Conservation (phyloP, 2,797 vertebrate species). For the Chloroceryle inda region DNA sequence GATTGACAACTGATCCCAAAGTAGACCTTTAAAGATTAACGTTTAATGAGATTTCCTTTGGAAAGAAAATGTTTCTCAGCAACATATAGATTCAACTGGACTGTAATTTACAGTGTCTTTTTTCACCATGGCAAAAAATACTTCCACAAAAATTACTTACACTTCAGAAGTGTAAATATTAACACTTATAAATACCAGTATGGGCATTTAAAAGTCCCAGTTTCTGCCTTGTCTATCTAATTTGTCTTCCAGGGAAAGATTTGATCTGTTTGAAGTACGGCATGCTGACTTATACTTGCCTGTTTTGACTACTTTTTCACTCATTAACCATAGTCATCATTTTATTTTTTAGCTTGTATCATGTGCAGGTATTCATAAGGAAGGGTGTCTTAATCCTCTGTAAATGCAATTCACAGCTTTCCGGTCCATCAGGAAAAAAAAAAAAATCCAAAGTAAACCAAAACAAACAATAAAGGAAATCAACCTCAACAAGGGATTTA, state of each 20-base stretch:
- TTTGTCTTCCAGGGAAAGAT: background rate
- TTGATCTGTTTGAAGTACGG: background rate
- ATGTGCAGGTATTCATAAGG: background rate
- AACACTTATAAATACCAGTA: background rate
- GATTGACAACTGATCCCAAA: slow-evolving; percentile 20
- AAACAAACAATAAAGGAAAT: background rate
- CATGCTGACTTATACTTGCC: background rate
- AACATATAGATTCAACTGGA: background rate
- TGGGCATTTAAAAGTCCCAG: background rate
- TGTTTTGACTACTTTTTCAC: background rate
- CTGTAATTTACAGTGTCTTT: background rate
- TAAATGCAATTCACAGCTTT: background rate
- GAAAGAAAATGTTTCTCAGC: background rate
- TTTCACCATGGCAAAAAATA: background rate
- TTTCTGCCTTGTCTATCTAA: background rate
- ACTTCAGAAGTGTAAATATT: background rate
- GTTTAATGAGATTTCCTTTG: slow-evolving; percentile 3
- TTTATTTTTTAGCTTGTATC: background rate
- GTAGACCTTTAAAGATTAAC: slow-evolving; percentile 26
- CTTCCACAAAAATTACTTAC: too few species aligned
- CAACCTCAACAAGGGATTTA: background rate
- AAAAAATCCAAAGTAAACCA: background rate
- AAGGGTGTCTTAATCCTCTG: background rate
- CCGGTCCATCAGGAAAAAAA: background rate
- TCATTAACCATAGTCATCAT: background rate